These are phyloP conservation scores for Metellina segmentata DNA, from an alignment of 2,888 invertebrate species.

Conservation along the genomic window DNA sequence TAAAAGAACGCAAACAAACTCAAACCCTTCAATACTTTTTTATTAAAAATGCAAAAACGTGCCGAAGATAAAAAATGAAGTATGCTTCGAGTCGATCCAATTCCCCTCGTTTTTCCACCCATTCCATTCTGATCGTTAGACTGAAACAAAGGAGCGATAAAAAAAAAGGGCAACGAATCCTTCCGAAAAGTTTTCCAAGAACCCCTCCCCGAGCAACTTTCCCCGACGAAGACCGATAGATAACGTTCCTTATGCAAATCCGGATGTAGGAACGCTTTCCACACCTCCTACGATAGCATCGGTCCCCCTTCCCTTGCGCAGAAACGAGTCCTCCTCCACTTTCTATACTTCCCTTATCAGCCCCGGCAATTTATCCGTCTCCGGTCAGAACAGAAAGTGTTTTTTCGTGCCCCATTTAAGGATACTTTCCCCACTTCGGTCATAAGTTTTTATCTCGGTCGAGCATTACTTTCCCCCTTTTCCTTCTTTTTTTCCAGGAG, in stretches of 20 bases:
- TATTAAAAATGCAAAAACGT: not conserved
- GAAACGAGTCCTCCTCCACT: not conserved
- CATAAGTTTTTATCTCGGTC: slow-evolving; percentile 68
- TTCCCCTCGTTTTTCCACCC: not conserved
- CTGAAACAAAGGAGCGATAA: not conserved
- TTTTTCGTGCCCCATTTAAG: slow-evolving; percentile 67
- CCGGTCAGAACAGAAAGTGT: slow-evolving; percentile 54
- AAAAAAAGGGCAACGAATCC: not conserved
- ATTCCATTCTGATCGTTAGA: not conserved
- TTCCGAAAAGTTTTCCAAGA: not conserved
- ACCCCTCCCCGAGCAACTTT: not conserved
- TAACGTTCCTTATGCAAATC: slow-evolving; percentile 52
- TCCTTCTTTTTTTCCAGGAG: not conserved
- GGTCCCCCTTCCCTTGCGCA: not conserved
- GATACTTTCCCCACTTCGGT: slow-evolving; percentile 50
- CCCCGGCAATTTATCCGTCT: slow-evolving; percentile 49
- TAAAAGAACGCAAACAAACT: not conserved
- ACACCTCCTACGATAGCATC: slow-evolving; percentile 20
- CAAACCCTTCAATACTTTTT: not conserved
- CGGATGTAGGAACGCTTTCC: not conserved
- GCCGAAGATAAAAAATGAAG: not conserved
- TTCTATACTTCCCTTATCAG: slow-evolving; percentile 47
- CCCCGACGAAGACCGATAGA: not conserved
- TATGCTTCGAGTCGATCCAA: not conserved
- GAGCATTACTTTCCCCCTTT: slow-evolving; percentile 8